Evolutionary conservation across 2,888 invertebrate species (phyloP).

Genomic region (Cataglyphis altisquamis): DNA sequence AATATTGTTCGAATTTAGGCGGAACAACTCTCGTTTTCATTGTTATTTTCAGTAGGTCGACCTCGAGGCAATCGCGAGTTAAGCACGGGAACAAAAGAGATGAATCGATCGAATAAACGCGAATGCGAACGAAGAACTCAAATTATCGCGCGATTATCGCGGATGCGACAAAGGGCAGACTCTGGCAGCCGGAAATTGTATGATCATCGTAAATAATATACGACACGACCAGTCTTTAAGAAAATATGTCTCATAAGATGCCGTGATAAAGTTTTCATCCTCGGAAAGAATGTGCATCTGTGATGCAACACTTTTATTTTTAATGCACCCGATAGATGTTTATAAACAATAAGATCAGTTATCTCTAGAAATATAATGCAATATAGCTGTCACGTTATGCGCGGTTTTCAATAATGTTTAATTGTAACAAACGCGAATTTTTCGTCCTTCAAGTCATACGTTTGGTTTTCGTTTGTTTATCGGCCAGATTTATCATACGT

Average conservation of each 20-base stretch:
- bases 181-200: neutral
- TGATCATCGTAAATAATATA: constrained; percentile 33
- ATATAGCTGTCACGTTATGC: neutral
- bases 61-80: constrained; percentile 19
- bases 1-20: neutral
- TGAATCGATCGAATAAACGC: constrained; percentile 6
- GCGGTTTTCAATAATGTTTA: neutral
- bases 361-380: neutral
- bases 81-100: constrained; percentile 41
- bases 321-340: constrained; percentile 8
- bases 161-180: neutral
- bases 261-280: constrained; percentile 29
- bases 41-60: constrained; percentile 33
- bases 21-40: constrained; percentile 20
- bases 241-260: constrained; percentile 25
- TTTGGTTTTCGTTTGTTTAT: neutral
- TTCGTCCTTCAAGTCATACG: neutral
- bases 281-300: constrained; percentile 25
- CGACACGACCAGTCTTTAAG: constrained; percentile 16
- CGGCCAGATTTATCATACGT: constrained; percentile 24
- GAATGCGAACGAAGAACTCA: neutral
- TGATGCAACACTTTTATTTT: constrained; percentile 25
- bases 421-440: neutral
- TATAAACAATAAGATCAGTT: neutral
- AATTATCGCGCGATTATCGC: constrained; percentile 37